Evolutionary conservation across 2,113 vertebrate genomes (phyloP), one percentile per base, ranked within the genome.

Genomic region (Alouatta palliata): DNA sequence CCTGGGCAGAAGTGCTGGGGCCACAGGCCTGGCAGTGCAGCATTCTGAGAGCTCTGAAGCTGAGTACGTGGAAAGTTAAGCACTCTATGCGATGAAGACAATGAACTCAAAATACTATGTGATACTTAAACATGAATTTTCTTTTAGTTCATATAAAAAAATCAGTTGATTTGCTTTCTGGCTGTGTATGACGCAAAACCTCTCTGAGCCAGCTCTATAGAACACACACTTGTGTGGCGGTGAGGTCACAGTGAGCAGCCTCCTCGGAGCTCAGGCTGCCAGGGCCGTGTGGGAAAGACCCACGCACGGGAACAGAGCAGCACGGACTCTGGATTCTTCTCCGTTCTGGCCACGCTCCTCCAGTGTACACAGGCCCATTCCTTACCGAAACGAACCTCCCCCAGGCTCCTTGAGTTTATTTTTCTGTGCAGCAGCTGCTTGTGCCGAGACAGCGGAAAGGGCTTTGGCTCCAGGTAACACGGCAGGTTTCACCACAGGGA

Each of bases 301-400:
- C 71, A 17, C 16, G 27, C 25, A 27, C 3, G 13, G 40, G 40
- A 76, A 45, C 0, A 25, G 25, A 25, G 40, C 6, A 68, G 16
- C 66, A n/a, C 32, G 6, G 32, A 68, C 32, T 64, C 43, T 3
- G 43, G 7, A 14, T 27, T 17, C 75, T 23, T 10, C n/a, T 71
- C 70, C 20, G 0, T 37, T 37, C 35, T n/a, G 19, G 70, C 56
- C 40, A 1, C 56, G 8, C 32, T 35, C 14, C 16, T 27, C n/a
- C 58, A 32, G 3, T 2, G 45, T n/a, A 7, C 61, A 30, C 17
- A 6, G 5, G 40, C 27, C 17, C n/a, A 0, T 25, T 97, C 73
- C 99, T 99, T 98, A 99, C 99, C 99, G 99, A 98, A 99, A 99
- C 68, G 99, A 99, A 91, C 99, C 99, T 96, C 99, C 99, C 43